Base-by-base conservation (phyloP, 2,888 invertebrate genomes). In the Gibbula magus region DNA sequence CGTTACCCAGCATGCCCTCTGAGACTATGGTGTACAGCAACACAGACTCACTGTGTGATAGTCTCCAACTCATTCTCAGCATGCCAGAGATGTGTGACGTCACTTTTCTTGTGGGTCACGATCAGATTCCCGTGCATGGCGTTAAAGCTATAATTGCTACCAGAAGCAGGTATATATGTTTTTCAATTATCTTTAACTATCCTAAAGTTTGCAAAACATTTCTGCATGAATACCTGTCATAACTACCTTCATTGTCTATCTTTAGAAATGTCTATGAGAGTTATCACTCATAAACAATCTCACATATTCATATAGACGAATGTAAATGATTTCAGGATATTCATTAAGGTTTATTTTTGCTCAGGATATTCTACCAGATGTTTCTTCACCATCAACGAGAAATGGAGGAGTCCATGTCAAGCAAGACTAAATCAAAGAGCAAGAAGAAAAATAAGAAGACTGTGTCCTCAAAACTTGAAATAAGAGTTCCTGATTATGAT, bases 301-400 rank as follows among this genome's bases (percentile, higher is more conserved):
- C 35, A 35, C 13, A 5, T 45, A 13, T 10, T 45, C 4, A 45
- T 45, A 35, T 35, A 7, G 4, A 5, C 7, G 3, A 5, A 5
- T 5, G 7, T 35, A 5, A 35, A 5, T 35, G 35, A 35, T 35
- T 35, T 5, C 45, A 45, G 45, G 45, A 45, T 45, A 13, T 45
- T 4, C 45, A 45, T 10, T 13, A 45, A 45, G 13, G 5, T 56
- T 39, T 39, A 20, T 20, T 70, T 70, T 18, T 16, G 20, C n/a
- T 20, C 39, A 70, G 70, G 70, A 35, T 39, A 16, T 70, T 70
- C 70, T 70, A 70, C 20, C 70, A 70, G 39, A 70, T 70, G 70
- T 35, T 70, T 5, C 35, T 70, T 20, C 70, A 70, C 5, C 70
- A 70, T 35, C 70, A 70, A 35, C 16, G 39, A 35, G 35, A 67